Percentiles rank a stretch among this genome's conserved stretches.
Evolutionary conservation across 1,140 invertebrate genomes (phyloP).

Genomic region (Lamellibrachia luymesi): DNA sequence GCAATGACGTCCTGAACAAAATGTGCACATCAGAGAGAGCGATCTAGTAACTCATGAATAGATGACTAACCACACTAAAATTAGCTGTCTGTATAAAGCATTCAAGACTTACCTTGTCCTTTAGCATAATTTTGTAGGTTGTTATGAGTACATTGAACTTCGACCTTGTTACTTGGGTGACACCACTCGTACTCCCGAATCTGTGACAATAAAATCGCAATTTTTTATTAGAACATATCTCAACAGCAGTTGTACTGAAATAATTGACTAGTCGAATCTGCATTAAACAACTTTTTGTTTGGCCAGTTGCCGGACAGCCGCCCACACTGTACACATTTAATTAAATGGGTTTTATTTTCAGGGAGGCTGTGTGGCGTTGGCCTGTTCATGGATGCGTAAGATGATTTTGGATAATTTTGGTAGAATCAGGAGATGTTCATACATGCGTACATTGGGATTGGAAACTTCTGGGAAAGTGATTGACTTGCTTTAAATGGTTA

Average conservation of each 20-base stretch:
- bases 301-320: background rate
- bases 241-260: background rate
- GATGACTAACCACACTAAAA: background rate
- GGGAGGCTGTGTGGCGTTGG: background rate
- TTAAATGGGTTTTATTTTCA: background rate
- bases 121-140: conserved; percentile 97
- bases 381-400: background rate
- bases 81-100: background rate
- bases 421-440: background rate
- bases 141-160: conserved; percentile 98
- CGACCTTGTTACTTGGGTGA: conserved; percentile 84
- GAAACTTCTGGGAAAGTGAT: too few species aligned
- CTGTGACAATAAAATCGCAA: conserved; percentile 54
- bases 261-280: background rate
- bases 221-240: background rate
- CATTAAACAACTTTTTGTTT: background rate
- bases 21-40: too few species aligned
- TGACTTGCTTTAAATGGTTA: too few species aligned
- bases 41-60: background rate
- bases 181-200: conserved; percentile 96
- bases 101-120: conserved; percentile 76
- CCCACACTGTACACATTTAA: background rate
- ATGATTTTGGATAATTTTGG: background rate
- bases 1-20: too few species aligned
- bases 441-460: too few species aligned